These are phyloP conservation scores for Odontocolon sp. DNA, from an alignment of 2,888 invertebrate genomes.

Conservation along the genomic window DNA sequence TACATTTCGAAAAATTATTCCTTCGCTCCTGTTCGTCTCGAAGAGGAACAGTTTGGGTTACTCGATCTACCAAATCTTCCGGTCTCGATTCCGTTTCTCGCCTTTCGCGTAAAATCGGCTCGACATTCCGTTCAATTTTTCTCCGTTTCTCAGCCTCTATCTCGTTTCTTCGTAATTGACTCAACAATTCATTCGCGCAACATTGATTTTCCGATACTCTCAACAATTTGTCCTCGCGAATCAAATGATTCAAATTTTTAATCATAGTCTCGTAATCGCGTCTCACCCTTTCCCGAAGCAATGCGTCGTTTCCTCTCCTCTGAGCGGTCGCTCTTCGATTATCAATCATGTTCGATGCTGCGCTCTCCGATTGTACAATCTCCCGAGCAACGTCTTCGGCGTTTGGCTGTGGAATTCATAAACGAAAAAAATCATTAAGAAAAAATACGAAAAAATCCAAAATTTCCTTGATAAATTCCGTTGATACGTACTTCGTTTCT, in stretches of 20 bases:
- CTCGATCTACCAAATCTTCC: conserved; percentile 60
- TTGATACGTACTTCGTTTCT: conserved; percentile 70
- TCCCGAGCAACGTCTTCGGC: conserved; percentile 73
- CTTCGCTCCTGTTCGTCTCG: conserved; percentile 53
- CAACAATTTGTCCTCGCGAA: conserved; percentile 72
- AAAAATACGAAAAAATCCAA: too few relatives aligned
- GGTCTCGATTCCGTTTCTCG: conserved; percentile 39
- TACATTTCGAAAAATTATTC: conserved; percentile 32
- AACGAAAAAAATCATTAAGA: too few relatives aligned
- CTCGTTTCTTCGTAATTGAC: conserved; percentile 80
- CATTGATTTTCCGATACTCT: conserved; percentile 68
- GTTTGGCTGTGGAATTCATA: conserved; percentile 69
- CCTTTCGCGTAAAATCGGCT: conserved; percentile 71
- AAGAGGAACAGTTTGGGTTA: conserved; percentile 68
- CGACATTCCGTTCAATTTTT: conserved; percentile 82
- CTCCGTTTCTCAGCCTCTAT: conserved; percentile 80
- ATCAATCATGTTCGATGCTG: conserved; percentile 60
- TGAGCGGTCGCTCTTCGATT: conserved; percentile 67
- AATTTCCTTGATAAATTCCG: too few relatives aligned
- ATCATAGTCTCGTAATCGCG: conserved; percentile 75
- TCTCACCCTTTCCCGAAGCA: conserved; percentile 74
- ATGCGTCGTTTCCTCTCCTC: conserved; percentile 74
- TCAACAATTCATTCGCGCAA: conserved; percentile 59
- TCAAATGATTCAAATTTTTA: conserved; percentile 70
- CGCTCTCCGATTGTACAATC: conserved; percentile 49